phyloP scores from a whole-genome alignment of 2,797 vertebrate genomes.

The Apodemus agrarius region DNA sequence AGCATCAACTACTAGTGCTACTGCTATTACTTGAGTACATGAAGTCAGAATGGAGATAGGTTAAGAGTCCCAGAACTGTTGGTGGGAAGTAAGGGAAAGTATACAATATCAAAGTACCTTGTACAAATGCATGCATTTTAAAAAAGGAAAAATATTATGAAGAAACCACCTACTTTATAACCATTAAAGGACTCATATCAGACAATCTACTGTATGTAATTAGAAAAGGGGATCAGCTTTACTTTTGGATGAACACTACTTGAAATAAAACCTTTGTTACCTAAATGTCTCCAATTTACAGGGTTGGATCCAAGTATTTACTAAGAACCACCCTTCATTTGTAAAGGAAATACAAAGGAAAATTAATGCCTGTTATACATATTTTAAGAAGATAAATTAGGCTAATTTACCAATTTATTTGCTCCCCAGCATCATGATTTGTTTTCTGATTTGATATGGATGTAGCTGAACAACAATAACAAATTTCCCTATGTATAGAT shows the following conservation, averaged over 20 bases:
- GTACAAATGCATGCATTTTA: background rate
- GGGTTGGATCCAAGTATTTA: conserved; percentile 14
- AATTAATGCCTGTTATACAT: background rate
- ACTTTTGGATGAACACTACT: background rate
- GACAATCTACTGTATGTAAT: background rate
- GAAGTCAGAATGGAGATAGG: background rate
- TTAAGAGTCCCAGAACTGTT: background rate
- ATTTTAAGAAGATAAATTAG: background rate
- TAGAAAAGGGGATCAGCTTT: background rate
- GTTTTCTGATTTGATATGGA: conserved; percentile 7
- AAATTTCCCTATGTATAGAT: background rate
- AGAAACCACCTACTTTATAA: background rate
- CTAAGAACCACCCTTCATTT: background rate
- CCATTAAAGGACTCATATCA: background rate
- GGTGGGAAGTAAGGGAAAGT: background rate
- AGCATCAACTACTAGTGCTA: no score
- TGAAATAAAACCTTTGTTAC: background rate
- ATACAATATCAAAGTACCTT: background rate
- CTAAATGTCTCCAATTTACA: background rate
- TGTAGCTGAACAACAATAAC: background rate
- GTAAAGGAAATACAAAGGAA: background rate
- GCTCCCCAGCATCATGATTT: background rate
- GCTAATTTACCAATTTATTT: background rate
- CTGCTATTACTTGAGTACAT: background rate
- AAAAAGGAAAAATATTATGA: background rate